These are phyloP conservation scores for Zapornia atra DNA, from an alignment of 2,113 vertebrate genomes.

Conservation along the genomic window DNA sequence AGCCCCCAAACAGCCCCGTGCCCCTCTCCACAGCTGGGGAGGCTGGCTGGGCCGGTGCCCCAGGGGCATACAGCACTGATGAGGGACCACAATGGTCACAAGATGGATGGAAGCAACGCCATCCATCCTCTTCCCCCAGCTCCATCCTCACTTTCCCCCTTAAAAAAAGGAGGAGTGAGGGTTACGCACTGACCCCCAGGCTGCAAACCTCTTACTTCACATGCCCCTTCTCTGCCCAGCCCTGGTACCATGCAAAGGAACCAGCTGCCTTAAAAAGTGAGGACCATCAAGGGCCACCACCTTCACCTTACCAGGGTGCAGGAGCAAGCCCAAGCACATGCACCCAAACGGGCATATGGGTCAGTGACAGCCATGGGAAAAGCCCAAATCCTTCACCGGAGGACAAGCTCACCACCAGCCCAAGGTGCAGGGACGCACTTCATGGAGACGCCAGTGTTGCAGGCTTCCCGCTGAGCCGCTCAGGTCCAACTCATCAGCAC, in stretches of 20 bases:
- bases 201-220: background rate
- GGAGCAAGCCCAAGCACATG: rapidly evolving
- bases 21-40: rapidly evolving
- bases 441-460: rapidly evolving
- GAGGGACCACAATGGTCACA: background rate
- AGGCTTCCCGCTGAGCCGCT: background rate
- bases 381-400: background rate
- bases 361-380: background rate
- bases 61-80: background rate
- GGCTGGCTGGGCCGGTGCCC: background rate
- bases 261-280: background rate
- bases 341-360: rapidly evolving
- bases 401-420: background rate
- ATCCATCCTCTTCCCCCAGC: too few species aligned
- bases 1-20: background rate
- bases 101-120: background rate
- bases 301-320: background rate
- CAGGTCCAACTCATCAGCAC: rapidly evolving
- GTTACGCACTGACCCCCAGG: rapidly evolving
- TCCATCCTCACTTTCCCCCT: background rate
- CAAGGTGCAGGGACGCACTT: too few species aligned
- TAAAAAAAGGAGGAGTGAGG: background rate
- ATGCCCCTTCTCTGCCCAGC: background rate
- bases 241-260: rapidly evolving
- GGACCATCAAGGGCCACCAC: background rate